Evolutionary conservation across 2,888 invertebrate genomes (phyloP).

Genomic region (Nomada ferruginata): DNA sequence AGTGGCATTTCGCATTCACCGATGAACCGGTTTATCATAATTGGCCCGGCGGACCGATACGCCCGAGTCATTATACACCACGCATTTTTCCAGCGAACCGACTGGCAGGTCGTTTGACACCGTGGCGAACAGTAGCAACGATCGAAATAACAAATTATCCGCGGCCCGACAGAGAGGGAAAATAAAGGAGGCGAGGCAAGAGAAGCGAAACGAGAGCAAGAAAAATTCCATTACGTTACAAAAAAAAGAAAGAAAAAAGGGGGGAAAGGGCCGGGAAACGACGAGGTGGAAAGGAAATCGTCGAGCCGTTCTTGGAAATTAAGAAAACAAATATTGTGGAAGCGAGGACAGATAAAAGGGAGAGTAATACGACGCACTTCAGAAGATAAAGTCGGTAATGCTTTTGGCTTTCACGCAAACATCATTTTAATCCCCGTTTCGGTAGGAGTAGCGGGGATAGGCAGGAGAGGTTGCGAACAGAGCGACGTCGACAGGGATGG

Average conservation of each 20-base stretch:
- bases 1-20: conserved; percentile 62
- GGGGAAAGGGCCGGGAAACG: not conserved
- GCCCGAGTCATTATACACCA: conserved; percentile 52
- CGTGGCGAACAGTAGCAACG: conserved; percentile 6
- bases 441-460: conserved; percentile 64
- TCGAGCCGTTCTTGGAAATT: conserved; percentile 64
- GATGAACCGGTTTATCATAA: conserved; percentile 67
- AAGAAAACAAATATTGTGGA: conserved; percentile 75
- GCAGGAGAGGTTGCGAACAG: conserved; percentile 63
- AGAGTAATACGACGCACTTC: conserved; percentile 82
- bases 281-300: not conserved
- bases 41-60: conserved; percentile 43
- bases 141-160: not conserved
- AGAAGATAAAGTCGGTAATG: conserved; percentile 84
- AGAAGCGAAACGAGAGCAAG: too few species aligned
- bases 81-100: conserved; percentile 44
- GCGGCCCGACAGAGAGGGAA: too few species aligned
- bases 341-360: conserved; percentile 81
- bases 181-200: too few species aligned
- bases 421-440: conserved; percentile 83
- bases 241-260: not conserved
- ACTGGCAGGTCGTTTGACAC: conserved; percentile 35
- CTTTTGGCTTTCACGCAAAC: conserved; percentile 84
- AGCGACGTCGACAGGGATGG: conserved; percentile 34
- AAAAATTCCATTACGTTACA: not conserved